Evolutionary conservation across 2,888 invertebrate genomes (phyloP), one percentile per base, ranked within the genome.

Genomic region (Plagiodera versicolora): DNA sequence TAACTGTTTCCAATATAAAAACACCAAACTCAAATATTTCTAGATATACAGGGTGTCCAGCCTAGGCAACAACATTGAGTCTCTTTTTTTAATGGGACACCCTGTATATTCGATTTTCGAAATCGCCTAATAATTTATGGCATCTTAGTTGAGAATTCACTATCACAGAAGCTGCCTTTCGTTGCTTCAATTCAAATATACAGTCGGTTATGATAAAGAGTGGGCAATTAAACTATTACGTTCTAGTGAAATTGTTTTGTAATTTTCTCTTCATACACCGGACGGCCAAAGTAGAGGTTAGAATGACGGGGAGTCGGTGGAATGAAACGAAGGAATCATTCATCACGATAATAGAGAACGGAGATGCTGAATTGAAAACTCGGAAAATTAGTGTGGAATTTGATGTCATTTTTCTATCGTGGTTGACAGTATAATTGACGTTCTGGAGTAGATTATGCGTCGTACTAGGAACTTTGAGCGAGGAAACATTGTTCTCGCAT

Each of bases 231-330:
- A 44, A 48, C 44, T 49, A 18, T 54, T 45, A 59, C 49, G 48
- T 32, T 48, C 44, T 44, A 45, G 49, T 54, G 30, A 47, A 54
- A 54, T 59, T 44, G 45, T 39, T 58, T 48, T 50, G 63, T 54
- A 63, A 60, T 63, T 63, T 58, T 48, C 55, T 58, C 55, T 55
- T 54, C 19, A 35, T 47, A 50, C n/a, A n/a, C 49, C 47, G 54
- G 58, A 64, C 53, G 54, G 45, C 24, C 32, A 60, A 60, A 60
- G 50, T 57, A 24, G 47, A 56, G 53, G 58, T 59, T 59, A 47
- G 44, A 57, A 57, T 39, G 60, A 57, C 53, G 51, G 55, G 46
- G 57, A 60, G 24, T 44, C 57, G 44, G 45, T 46, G 49, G 50
- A 54, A 44, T 57, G 63, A 60, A 60, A 54, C 58, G 35, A 49